Base-by-base conservation (phyloP, 1,140 invertebrate species). In the Drosophila pseudoobscura region DNA sequence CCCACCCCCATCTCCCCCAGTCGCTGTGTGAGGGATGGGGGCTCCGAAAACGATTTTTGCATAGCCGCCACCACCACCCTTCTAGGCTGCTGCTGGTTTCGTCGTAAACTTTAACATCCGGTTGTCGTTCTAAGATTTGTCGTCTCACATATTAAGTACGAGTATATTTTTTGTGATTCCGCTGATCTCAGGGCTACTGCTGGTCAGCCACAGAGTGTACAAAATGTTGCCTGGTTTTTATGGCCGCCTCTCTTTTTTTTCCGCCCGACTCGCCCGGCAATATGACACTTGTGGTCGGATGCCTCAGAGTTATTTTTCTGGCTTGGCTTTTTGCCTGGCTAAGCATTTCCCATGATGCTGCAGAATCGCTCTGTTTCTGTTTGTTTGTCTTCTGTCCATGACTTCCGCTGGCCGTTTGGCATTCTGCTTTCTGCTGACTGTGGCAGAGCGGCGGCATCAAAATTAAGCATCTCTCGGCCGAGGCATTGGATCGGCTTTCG, bases 311-410 rank as follows among this genome's bases (percentile, higher is more conserved):
- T 63, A 68, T 62, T 80, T 41, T 54, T 59, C 17, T 59, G 75
- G 39, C n/a, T 13, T 15, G 24, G 5, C 17, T 51, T 79, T 83
- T 83, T 79, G 83, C 78, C 68, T 58, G 66, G 58, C 62, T 77
- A 62, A 78, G 71, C 83, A 88, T 69, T 88, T 88, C 84, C 84
- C 84, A 88, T 88, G 83, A 88, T 88, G 83, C 83, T 88, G 83
- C 78, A 89, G 78, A 83, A 89, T 88, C 62, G 80, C 61, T 88
- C 58, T 71, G 78, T 78, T 75, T 88, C 51, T 71, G 78, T 78
- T 75, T 87, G 72, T 88, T 88, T 88, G 83, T 78, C 79, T 88
- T 88, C 58, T 83, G 83, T 53, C 75, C 84, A 73, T 88, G 83
- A 88, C 83, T 88, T 88, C 83, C 84, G 83, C 88, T 88, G 79